These are phyloP conservation scores for Gallinago jamesoni DNA, from an alignment of 2,113 vertebrate genomes.

Conservation along the genomic window DNA sequence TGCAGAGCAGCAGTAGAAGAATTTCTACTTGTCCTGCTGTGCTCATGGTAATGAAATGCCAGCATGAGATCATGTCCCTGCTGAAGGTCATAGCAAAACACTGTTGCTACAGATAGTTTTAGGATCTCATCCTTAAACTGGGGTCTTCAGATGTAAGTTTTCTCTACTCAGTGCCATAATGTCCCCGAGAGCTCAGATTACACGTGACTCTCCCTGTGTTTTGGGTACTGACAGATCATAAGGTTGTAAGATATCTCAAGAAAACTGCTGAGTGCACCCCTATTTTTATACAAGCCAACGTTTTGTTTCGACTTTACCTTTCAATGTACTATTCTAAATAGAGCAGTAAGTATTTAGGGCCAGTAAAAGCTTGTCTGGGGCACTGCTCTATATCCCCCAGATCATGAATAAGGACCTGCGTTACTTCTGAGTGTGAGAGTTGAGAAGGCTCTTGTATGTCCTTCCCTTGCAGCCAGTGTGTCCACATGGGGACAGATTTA, in stretches of 20 bases:
- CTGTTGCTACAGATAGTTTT: not conserved
- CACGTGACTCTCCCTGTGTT: not conserved
- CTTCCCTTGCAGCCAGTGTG: not conserved
- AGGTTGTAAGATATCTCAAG: not conserved
- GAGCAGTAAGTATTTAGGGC: not conserved
- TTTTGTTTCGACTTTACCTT: not conserved
- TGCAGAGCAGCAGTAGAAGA: not conserved
- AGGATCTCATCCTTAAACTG: not conserved
- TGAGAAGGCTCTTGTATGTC: not conserved
- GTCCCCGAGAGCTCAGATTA: not conserved
- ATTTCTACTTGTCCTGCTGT: not conserved
- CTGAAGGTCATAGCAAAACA: not conserved
- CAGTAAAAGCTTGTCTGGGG: not conserved
- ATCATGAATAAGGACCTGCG: not conserved
- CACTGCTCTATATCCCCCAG: not conserved
- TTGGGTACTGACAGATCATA: not conserved
- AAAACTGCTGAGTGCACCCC: not conserved
- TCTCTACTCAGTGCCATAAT: not conserved
- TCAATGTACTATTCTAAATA: not conserved
- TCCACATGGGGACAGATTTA: not conserved
- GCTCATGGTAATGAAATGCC: not conserved
- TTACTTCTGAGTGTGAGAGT: not conserved
- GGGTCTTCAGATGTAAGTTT: not conserved
- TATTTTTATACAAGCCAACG: not conserved
- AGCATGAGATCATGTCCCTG: not conserved